phyloP scores from a whole-genome alignment of 2,797 vertebrate species.

The Helarctos malayanus region DNA sequence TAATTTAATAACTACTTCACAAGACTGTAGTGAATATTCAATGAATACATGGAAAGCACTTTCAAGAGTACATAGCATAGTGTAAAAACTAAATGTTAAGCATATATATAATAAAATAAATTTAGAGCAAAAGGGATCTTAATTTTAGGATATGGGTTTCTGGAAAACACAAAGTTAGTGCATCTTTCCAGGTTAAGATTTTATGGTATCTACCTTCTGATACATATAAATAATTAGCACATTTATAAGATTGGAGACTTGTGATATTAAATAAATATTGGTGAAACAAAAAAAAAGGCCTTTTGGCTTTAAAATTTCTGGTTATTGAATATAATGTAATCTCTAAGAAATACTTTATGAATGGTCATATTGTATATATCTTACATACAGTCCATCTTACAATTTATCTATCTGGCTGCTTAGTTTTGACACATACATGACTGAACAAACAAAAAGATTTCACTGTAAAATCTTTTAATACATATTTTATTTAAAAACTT shows the following conservation, averaged over 20 bases:
- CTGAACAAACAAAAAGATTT: background rate
- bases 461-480: background rate
- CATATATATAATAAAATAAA: background rate
- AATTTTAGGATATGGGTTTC: background rate
- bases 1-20: background rate
- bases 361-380: background rate
- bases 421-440: background rate
- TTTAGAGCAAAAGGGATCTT: background rate
- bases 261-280: background rate
- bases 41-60: background rate
- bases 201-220: background rate
- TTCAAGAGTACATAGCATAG: background rate
- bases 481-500: background rate
- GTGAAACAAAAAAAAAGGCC: background rate
- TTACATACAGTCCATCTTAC: background rate
- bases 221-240: background rate
- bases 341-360: background rate
- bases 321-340: background rate
- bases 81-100: background rate
- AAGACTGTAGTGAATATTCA: background rate
- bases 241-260: background rate
- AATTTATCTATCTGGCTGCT: background rate
- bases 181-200: background rate
- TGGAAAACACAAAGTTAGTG: background rate
- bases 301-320: background rate